Conservation (phyloP, 2,797 vertebrate genomes). For the Morus bassanus region DNA sequence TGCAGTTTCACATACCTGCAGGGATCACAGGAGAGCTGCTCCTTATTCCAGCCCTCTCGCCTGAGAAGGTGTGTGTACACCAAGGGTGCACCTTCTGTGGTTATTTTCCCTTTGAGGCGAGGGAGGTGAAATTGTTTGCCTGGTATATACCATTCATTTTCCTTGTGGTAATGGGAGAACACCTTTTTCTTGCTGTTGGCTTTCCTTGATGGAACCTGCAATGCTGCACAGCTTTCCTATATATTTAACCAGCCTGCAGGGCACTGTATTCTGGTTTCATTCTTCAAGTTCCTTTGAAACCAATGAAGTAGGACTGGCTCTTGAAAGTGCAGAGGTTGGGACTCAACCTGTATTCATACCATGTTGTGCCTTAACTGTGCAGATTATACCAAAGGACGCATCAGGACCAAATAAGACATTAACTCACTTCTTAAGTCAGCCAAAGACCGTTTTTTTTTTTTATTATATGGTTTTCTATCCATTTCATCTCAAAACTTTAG, state of each 20-base stretch:
- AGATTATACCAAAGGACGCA: neutral
- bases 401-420: neutral
- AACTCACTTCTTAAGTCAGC: neutral
- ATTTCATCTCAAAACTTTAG: neutral
- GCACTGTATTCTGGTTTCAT: neutral
- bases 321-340: neutral
- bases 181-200: constrained; percentile 15
- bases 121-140: constrained; percentile 11
- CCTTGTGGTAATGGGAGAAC: neutral
- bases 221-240: neutral
- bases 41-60: neutral
- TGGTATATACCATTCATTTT: constrained; percentile 10
- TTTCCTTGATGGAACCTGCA: constrained; percentile 3
- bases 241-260: constrained; percentile 24
- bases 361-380: neutral
- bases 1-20: neutral
- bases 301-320: neutral
- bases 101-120: neutral
- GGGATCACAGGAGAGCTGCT: neutral
- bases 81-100: neutral
- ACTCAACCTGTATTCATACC: neutral
- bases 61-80: neutral
- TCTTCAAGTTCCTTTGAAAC: constrained; percentile 8
- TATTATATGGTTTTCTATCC: neutral
- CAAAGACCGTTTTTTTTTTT: neutral